Percentiles rank a stretch among this genome's conserved stretches.
phyloP scores from a whole-genome alignment of 2,888 invertebrate species.

The Drosophila trichaetosa region DNA sequence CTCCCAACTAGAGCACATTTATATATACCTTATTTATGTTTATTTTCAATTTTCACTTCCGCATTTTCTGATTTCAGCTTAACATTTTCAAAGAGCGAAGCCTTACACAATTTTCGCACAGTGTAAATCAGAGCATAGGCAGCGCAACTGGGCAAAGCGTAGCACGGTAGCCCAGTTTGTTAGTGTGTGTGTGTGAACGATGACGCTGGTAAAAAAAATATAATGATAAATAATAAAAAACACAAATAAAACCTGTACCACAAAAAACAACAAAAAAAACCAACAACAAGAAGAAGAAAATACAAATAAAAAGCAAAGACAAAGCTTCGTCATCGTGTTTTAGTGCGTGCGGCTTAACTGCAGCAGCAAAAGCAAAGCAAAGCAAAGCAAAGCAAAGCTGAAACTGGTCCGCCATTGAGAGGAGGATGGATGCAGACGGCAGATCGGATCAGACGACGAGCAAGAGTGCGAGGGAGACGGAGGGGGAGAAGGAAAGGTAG shows the following conservation, averaged over 20 bases:
- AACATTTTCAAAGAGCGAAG: constrained; percentile 1
- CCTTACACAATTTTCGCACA: constrained; percentile 53
- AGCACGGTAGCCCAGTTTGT: constrained; percentile 82
- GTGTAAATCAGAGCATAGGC: constrained; percentile 46
- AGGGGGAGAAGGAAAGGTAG: constrained; percentile 3
- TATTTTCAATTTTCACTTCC: constrained; percentile 49
- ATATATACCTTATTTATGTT: constrained; percentile 20
- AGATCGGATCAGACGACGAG: not conserved
- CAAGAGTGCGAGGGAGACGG: not conserved
- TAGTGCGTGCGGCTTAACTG: constrained; percentile 79
- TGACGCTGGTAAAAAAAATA: constrained; percentile 73
- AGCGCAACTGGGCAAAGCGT: constrained; percentile 65
- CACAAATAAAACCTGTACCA: constrained; percentile 80
- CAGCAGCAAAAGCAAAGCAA: constrained; percentile 50
- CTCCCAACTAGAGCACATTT: not conserved
- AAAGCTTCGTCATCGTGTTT: constrained; percentile 67
- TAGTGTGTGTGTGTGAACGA: constrained; percentile 60
- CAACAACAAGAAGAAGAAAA: constrained; percentile 53
- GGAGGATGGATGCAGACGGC: constrained; percentile 8
- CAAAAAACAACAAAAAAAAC: constrained; percentile 59
- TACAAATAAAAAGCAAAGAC: constrained; percentile 61
- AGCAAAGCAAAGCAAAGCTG: constrained; percentile 33
- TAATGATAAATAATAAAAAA: constrained; percentile 76
- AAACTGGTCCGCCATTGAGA: constrained; percentile 52
- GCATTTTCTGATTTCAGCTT: not conserved